A percentile compares a stretch with the other conserved stretches of the same genome.
Evolutionary conservation across 2,797 vertebrate species (phyloP).

Genomic region (Sebastes oblongus): DNA sequence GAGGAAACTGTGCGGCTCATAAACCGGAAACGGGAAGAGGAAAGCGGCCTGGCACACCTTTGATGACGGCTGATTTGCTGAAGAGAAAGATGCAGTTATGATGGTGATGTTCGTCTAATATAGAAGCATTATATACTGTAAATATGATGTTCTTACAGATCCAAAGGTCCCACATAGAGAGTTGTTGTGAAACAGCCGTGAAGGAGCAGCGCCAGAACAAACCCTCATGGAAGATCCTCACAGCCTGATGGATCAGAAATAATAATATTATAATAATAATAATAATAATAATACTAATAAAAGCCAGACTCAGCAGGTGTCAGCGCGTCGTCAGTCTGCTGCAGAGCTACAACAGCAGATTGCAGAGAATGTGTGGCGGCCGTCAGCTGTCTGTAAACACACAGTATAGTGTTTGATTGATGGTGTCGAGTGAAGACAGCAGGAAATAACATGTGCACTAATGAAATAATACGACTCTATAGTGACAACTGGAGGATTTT

Average conservation of each 20-base stretch:
- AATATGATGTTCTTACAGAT: slow-evolving; percentile 37
- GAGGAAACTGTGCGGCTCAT: not conserved
- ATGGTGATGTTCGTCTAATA: not conserved
- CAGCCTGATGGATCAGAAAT: not conserved
- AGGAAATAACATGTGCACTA: not conserved
- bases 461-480: not conserved
- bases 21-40: slow-evolving; percentile 61
- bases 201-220: slow-evolving; percentile 64
- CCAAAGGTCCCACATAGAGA: slow-evolving; percentile 51
- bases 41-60: slow-evolving; percentile 51
- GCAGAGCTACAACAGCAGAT: not conserved
- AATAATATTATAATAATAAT: not conserved
- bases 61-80: slow-evolving; percentile 22
- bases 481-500: not conserved
- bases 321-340: not conserved
- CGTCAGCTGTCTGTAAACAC: not conserved
- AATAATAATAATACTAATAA: not conserved
- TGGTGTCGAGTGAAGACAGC: not conserved
- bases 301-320: not conserved
- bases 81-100: not conserved
- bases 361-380: not conserved
- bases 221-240: slow-evolving; percentile 58
- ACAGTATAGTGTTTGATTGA: not conserved
- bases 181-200: not conserved
- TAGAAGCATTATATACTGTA: too few relatives aligned